Evolutionary conservation across 1,140 invertebrate genomes (phyloP), one percentile per base, ranked within the genome.

Genomic region (Helicoverpa zea): DNA sequence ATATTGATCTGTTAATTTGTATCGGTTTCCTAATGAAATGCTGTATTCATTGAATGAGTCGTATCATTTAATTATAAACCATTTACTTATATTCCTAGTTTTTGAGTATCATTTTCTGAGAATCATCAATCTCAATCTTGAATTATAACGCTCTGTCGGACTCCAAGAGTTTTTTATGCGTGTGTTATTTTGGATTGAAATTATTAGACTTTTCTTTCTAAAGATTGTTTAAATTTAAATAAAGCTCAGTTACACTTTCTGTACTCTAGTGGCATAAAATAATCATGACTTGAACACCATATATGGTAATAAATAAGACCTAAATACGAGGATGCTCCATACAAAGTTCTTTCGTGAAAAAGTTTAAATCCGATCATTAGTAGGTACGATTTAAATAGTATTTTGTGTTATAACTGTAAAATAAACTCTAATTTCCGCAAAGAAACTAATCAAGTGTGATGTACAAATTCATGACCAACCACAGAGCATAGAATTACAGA

Each of bases 1-100:
- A 76, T 68, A 61, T 47, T 68, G 64, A 14, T 49, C 63, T 18
- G 49, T 88, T 87, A 52, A 87, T 90, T 91, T 91, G 85, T 90
- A 90, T 86, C 84, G 80, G 85, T 89, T 68, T 90, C 70, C 64
- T 86, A 90, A 86, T 83, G 81, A 89, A 87, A 87, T 82, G 83
- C 86, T 90, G 87, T 89, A 87, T 89, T 88, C 85, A 90, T 90
- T 86, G 59, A 89, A 83, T 77, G 70, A 87, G 85, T 90, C 88
- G 88, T 93, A 88, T 93, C 83, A 90, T 92, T 92, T 92, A 79
- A 87, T 43, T 90, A 90, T 86, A 87, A 87, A 79, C 83, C 23
- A 52, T 16, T 63, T 56, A 56, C 43, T 68, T 51, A 54, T 68
- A 78, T 63, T 14, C 49, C 4, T 16, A 63, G 52, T 30, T 52